Evolutionary conservation across 2,113 vertebrate genomes (phyloP).

Genomic region (Acrocephalus kingi): DNA sequence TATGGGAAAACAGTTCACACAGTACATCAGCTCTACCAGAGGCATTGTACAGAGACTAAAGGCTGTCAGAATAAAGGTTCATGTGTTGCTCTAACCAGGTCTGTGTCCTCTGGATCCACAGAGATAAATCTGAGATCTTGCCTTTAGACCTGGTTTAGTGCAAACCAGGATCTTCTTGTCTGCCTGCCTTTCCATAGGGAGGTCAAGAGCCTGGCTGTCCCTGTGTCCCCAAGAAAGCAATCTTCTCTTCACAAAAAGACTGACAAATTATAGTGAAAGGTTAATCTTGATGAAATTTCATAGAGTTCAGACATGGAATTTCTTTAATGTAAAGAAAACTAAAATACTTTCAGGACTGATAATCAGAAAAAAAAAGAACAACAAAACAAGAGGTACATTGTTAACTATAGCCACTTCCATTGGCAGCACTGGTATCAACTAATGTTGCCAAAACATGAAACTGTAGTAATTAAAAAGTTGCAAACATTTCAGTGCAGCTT

Average conservation of each 20-base stretch:
- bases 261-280: not conserved
- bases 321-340: not conserved
- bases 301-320: not conserved
- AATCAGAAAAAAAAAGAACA: not conserved
- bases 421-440: not conserved
- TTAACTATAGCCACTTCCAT: not conserved
- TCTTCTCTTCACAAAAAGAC: not conserved
- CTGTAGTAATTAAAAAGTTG: not conserved
- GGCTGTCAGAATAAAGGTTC: not conserved
- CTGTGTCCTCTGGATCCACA: not conserved
- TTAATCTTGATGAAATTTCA: not conserved
- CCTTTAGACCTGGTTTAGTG: not conserved
- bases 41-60: not conserved
- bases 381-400: not conserved
- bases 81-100: not conserved
- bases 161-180: not conserved
- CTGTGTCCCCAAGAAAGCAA: not conserved
- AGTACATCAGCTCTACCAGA: not conserved
- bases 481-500: not conserved
- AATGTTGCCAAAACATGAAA: not conserved
- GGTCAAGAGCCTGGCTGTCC: not conserved
- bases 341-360: not conserved
- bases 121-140: not conserved
- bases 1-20: not conserved
- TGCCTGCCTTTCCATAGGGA: not conserved